Base-by-base conservation (phyloP, 2,888 invertebrate species). In the Lysandra bellargus region DNA sequence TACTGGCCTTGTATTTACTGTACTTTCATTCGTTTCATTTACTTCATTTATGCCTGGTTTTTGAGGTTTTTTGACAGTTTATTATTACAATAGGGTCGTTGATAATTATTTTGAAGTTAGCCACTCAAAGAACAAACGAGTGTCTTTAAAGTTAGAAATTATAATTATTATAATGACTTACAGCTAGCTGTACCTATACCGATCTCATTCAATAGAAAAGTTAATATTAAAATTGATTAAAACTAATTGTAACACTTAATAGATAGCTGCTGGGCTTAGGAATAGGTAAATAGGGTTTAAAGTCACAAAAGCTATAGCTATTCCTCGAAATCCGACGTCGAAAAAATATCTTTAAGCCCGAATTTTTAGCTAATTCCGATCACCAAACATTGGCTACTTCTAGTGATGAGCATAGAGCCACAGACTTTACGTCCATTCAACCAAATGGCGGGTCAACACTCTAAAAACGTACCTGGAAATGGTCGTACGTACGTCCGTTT, bases 21-120 rank as follows among this genome's bases (percentile, higher is more conserved):
- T 78, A 78, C 78, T 44, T 74, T 61, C 61, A 78, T 78, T 53
- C 14, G 14, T 44, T 74, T 61, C 78, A 61, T 78, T 53, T 53
- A 57, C 23, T 57, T 57, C 53, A 53, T 53, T 53, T 44, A 44
- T 9, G 44, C 44, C 9, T 9, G 44, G 44, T 44, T 44, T 44
- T 44, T 44, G 7, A 44, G 9, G 7, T 44, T 7, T 7, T 44
- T 44, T 44, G 44, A 44, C 44, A 44, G 2, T 9, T 44, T 44
- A 44, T 44, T 9, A 0, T 44, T 44, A 44, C 9, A 44, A 44
- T 9, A 44, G 0, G 44, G 44, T 44, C 44, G 44, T 44, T 40
- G 44, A 7, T 9, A 2, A 44, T 9, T 44, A 44, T 44, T 44
- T 44, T 44, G 44, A 44, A 7, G 9, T 9, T 9, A 44, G 44